These are phyloP conservation scores for Ispidina lecontei DNA, from an alignment of 2,797 vertebrate genomes.

Conservation along the genomic window DNA sequence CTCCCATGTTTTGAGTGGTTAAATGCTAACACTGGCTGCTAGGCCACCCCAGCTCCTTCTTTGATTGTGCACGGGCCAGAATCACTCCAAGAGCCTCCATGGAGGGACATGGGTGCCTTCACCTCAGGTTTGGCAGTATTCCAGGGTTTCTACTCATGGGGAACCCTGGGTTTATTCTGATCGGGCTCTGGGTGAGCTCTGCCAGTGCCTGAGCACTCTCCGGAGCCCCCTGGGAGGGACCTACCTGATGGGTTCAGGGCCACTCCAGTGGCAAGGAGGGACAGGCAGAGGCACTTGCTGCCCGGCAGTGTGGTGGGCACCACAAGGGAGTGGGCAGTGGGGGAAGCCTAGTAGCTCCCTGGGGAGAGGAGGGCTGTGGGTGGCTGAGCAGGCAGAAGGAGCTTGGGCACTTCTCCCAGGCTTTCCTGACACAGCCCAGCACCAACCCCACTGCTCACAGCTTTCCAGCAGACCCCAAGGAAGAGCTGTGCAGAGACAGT, in stretches of 20 bases:
- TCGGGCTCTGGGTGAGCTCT: background rate
- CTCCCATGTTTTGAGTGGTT: background rate
- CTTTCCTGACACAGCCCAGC: background rate
- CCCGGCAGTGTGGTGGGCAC: background rate
- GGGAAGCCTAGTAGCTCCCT: background rate
- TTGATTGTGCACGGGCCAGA: background rate
- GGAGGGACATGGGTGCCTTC: background rate
- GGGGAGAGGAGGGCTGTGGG: background rate
- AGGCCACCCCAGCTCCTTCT: background rate
- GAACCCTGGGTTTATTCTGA: background rate
- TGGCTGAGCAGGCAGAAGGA: background rate
- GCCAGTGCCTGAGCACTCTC: background rate
- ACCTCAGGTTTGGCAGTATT: background rate
- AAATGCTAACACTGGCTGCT: conserved; percentile 3
- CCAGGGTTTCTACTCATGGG: background rate
- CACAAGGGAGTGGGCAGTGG: background rate
- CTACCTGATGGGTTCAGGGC: fast-evolving
- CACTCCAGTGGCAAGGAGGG: fast-evolving
- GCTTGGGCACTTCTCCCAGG: background rate
- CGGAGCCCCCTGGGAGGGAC: background rate
- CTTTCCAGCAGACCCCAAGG: fast-evolving
- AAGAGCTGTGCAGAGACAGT: background rate
- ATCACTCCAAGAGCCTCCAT: fast-evolving
- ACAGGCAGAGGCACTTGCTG: background rate
- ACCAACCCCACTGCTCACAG: fast-evolving